Evolutionary conservation across 1,140 invertebrate species (phyloP), one percentile per base, ranked within the genome.

Genomic region (Ostrea edulis): DNA sequence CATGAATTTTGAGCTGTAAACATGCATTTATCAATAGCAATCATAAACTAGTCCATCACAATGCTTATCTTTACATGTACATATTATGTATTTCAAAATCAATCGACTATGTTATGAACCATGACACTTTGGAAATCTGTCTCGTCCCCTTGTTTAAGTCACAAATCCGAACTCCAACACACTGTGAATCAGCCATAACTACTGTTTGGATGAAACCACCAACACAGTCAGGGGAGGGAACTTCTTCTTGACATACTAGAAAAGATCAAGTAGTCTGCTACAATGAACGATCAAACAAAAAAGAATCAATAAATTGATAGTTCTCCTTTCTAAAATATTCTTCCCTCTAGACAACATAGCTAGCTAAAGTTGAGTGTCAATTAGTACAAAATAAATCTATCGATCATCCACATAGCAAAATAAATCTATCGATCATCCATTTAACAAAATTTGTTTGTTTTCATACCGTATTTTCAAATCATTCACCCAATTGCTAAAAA

Each of bases 171-270:
- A 77, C 25, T 29, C 12, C 68, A 25, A 62, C 14, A 77, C 68
- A 12, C 7, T 35, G 35, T 77, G 68, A 77, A 77, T 77, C 68
- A 77, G 68, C 68, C 68, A 77, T 77, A 77, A 77, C 68, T 77
- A 77, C 68, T 77, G 68, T 77, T 77, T 77, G 25, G 68, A 35
- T 35, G 68, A 77, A 77, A 77, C 68, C 25, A 77, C 25, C 68
- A 77, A 77, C 68, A 77, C 25, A 11, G 29, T 14, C 68, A 77
- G 29, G 68, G 68, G 68, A 77, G 68, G 68, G 22, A 77, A 77
- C 68, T 77, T 77, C 22, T 71, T 35, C 68, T 77, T 77, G 68
- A 77, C 68, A 25, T 29, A 77, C 35, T 44, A 77, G 35, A 77
- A 29, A 14, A 77, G 14, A 77, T 77, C 68, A 25, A 29, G 25